Evolutionary conservation across 2,888 invertebrate species (phyloP).

Genomic region (Eilema depressum): DNA sequence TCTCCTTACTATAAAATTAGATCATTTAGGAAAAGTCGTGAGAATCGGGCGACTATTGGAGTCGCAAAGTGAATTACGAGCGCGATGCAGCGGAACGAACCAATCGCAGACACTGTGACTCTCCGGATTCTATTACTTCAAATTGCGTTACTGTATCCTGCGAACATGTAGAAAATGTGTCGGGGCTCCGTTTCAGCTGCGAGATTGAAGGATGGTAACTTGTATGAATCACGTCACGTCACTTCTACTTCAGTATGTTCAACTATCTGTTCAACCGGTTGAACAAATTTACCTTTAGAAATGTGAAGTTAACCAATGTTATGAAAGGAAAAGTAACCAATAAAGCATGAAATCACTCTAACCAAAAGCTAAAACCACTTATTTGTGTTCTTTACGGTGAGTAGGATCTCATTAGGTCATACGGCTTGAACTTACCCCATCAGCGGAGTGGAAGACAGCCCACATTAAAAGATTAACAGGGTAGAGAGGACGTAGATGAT

Average conservation of each 20-base stretch:
- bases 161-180: slow-evolving; percentile 1
- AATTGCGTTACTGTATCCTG: slow-evolving; percentile 20
- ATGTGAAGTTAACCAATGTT: neutral
- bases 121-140: slow-evolving; percentile 24
- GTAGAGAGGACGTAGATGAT: no score
- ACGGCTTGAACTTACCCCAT: no score
- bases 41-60: slow-evolving; percentile 1
- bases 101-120: slow-evolving; percentile 17
- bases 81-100: slow-evolving; percentile 20
- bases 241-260: no score
- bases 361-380: no score
- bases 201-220: neutral
- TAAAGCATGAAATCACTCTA: neutral
- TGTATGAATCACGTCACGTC: neutral
- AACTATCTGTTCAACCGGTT: no score
- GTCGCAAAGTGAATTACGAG: slow-evolving; percentile 31
- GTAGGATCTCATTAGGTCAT: no score
- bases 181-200: neutral
- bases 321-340: neutral
- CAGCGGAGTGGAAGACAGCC: no score
- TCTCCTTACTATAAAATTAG: neutral
- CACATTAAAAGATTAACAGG: no score
- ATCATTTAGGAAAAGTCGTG: slow-evolving; percentile 9
- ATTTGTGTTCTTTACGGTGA: no score
- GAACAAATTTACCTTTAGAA: neutral